A percentile compares a stretch with the other conserved stretches of the same genome.
phyloP scores from a whole-genome alignment of 2,113 vertebrate species.

The Melanerpes formicivorus region DNA sequence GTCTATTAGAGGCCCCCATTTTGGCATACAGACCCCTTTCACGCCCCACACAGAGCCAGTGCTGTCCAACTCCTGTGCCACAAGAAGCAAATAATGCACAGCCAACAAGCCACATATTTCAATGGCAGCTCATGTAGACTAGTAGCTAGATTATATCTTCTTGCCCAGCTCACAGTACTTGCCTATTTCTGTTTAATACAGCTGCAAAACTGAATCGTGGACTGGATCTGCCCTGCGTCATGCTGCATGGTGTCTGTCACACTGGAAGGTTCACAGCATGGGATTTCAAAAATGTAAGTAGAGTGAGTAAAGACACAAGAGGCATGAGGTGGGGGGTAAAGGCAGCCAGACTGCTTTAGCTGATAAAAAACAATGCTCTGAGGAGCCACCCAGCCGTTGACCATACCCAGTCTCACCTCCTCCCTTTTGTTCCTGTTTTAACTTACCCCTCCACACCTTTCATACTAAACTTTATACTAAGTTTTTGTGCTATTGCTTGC shows the following conservation, averaged over 20 bases:
- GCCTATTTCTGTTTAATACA: neutral
- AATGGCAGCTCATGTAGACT: fast-evolving
- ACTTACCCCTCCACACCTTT: neutral
- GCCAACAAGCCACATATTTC: neutral
- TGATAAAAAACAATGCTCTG: neutral
- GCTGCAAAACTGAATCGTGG: neutral
- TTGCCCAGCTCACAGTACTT: neutral
- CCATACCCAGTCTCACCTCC: neutral
- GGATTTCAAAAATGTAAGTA: neutral
- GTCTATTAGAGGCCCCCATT: fast-evolving
- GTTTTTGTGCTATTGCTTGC: neutral
- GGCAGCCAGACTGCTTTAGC: neutral
- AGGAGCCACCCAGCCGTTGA: neutral
- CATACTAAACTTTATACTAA: fast-evolving
- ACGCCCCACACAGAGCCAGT: fast-evolving
- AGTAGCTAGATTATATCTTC: neutral
- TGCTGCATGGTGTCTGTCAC: neutral
- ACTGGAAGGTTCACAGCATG: too few species aligned
- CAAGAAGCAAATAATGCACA: fast-evolving
- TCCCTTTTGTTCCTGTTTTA: neutral
- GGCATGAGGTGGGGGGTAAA: neutral
- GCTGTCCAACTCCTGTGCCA: neutral
- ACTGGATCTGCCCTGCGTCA: neutral
- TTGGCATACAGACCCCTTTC: fast-evolving
- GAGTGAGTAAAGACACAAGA: neutral